Evolutionary conservation across 2,888 invertebrate species (phyloP), one percentile per base, ranked within the genome.

Genomic region (Acronicta aceris): DNA sequence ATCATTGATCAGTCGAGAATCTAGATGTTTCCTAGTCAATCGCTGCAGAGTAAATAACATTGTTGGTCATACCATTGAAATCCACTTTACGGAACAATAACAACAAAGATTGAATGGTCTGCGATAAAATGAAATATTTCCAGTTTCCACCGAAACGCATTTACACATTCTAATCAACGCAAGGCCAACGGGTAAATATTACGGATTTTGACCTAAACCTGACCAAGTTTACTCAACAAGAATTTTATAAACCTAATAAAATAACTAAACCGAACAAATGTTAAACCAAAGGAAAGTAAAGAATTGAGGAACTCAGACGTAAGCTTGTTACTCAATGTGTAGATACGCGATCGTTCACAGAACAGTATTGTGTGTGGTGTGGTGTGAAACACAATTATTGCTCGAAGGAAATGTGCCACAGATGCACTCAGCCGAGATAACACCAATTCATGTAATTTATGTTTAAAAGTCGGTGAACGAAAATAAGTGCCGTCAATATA

Each of bases 381-480:
- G 65, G 71, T 79, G 76, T 81, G 78, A 78, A 78, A 74, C 77
- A 72, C 64, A 45, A 66, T 71, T 73, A 66, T 68, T 72, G 59
- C 71, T 78, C 61, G 74, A 79, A 78, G 74, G 70, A 81, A 84
- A 78, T 76, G 82, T 71, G 75, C 68, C 77, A 81, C 82, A 71
- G 63, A 82, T 76, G 79, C 76, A 78, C 82, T 83, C 76, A 64
- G 67, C 65, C 65, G 74, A 82, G 82, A 86, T 85, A 87, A 86
- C 76, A 83, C 81, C 77, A 86, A 87, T 88, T 85, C 77, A 81
- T 81, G 80, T 89, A 88, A 90, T 88, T 87, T 84, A 83, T 81
- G 84, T 76, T 76, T 33, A 75, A 81, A 83, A 79, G 76, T 73
- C 81, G 76, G 76, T 72, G 76, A 78, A 78, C 81, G 76, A 81